These are phyloP conservation scores for Ophiothrix spiculata DNA, from an alignment of 35 echinoderm and acorn worm genomes.

Conservation along the genomic window DNA sequence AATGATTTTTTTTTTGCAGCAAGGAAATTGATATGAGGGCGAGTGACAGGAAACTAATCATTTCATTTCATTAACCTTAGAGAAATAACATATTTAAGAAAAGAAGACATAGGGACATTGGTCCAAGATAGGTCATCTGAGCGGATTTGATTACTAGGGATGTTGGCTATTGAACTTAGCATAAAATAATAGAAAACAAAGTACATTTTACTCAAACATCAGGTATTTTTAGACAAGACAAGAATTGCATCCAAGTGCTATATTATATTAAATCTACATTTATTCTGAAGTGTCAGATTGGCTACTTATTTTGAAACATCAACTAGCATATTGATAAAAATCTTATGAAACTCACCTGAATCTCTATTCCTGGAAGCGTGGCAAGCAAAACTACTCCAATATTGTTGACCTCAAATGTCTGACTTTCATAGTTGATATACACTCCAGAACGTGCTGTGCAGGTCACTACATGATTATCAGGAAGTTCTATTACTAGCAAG, in stretches of 20 bases:
- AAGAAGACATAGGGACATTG: too few species aligned
- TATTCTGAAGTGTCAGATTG: neutral
- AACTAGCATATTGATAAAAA: neutral
- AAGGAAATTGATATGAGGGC: too few species aligned
- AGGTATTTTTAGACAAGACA: neutral
- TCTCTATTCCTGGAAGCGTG: constrained; percentile 45
- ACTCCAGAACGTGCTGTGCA: constrained; percentile 42
- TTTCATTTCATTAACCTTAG: too few species aligned
- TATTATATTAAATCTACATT: neutral
- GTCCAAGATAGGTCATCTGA: too few species aligned
- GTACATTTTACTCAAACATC: neutral
- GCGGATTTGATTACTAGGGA: too few species aligned
- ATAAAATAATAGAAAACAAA: neutral
- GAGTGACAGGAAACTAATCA: too few species aligned
- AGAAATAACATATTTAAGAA: too few species aligned
- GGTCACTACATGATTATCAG: constrained; percentile 24
- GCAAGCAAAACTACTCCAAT: constrained; percentile 44
- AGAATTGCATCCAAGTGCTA: neutral
- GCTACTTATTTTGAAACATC: neutral
- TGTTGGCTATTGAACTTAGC: too few species aligned
- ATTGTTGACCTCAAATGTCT: constrained; percentile 31
- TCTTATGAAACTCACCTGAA: constrained; percentile 46
- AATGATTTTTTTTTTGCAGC: too few species aligned
- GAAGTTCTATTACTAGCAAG: constrained; percentile 24
- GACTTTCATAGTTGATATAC: constrained; percentile 45